A percentile compares a stretch with the other conserved stretches of the same genome.
phyloP scores from a whole-genome alignment of 2,888 invertebrate species.

The Hirtodrosophila alboralis region DNA sequence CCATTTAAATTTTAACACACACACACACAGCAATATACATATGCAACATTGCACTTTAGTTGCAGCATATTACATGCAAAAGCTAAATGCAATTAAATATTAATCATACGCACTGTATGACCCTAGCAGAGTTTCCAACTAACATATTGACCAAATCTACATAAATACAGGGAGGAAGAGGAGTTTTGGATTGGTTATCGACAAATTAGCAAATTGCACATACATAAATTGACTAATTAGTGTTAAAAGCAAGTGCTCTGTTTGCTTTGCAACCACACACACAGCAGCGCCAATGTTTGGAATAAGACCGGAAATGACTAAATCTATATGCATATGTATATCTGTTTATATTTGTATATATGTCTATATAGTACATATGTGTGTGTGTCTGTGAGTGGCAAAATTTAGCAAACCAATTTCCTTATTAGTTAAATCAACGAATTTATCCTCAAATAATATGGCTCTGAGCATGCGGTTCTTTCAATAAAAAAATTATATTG shows the following conservation, averaged over 20 bases:
- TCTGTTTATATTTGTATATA: too few species aligned
- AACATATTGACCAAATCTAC: constrained; percentile 29
- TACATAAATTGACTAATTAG: constrained; percentile 68
- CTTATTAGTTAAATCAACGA: constrained; percentile 44
- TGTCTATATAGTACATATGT: too few species aligned
- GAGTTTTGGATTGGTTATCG: constrained; percentile 44
- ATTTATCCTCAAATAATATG: constrained; percentile 3
- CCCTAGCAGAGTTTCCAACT: constrained; percentile 13
- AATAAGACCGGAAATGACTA: constrained; percentile 39
- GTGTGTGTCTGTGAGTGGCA: constrained; percentile 7
- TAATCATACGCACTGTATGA: constrained; percentile 65
- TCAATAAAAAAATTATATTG: too few species aligned
- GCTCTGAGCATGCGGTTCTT: constrained; percentile 6
- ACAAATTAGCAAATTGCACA: constrained; percentile 68
- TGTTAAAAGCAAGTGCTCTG: constrained; percentile 61
- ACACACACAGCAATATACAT: neutral
- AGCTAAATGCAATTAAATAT: constrained; percentile 72
- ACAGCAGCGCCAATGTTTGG: neutral
- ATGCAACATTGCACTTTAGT: constrained; percentile 33
- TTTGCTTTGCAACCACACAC: constrained; percentile 33
- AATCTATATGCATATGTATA: neutral
- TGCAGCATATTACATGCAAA: constrained; percentile 31
- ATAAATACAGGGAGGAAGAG: constrained; percentile 8
- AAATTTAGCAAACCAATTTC: constrained; percentile 61
- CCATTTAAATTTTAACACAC: constrained; percentile 35